phyloP scores from a whole-genome alignment of 2,113 vertebrate genomes.

The Anoura caudifer region DNA sequence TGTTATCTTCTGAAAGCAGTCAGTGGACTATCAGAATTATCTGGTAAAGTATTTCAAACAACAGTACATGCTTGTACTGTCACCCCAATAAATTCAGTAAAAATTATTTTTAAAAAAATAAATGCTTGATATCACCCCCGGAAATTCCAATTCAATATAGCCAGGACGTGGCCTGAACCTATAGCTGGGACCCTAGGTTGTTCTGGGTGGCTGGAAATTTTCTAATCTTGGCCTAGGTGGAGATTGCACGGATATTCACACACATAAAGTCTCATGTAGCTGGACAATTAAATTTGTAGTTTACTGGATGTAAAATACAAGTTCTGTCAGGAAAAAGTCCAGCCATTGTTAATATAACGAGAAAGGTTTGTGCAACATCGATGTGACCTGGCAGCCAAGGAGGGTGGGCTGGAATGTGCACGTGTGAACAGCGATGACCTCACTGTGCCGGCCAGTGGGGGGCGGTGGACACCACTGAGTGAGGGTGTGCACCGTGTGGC shows the following conservation, averaged over 20 bases:
- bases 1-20: not conserved
- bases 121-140: not conserved
- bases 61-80: not conserved
- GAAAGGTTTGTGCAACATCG: too few species aligned
- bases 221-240: not conserved
- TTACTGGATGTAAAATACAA: not conserved
- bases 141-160: not conserved
- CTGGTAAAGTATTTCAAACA: conserved; percentile 29
- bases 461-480: too few species aligned
- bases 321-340: too few species aligned
- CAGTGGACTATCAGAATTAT: not conserved
- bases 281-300: not conserved
- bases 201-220: not conserved
- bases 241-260: not conserved
- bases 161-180: not conserved
- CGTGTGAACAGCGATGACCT: too few species aligned
- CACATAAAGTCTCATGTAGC: not conserved
- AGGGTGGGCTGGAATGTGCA: too few species aligned
- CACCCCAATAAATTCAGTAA: not conserved
- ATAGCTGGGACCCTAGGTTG: not conserved
- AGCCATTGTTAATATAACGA: too few species aligned
- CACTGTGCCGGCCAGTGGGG: too few species aligned
- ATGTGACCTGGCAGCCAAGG: too few species aligned
- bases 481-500: too few species aligned
- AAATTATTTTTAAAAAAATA: not conserved